Base-by-base conservation (phyloP, 2,113 vertebrate genomes). In the Podilymbus podiceps region DNA sequence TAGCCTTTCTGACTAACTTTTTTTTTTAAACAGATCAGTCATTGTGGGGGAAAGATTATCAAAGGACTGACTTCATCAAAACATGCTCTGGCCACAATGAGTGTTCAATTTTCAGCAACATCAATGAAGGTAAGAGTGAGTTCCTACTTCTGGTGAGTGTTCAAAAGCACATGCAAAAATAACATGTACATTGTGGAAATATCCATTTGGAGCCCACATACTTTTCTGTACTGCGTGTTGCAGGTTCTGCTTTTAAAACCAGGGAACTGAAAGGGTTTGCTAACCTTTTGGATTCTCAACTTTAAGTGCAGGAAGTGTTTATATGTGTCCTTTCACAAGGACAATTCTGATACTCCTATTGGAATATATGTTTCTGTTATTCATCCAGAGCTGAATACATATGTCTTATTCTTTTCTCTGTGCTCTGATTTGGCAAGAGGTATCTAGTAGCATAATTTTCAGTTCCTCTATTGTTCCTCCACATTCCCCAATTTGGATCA, bases 21-120 rank as follows among this genome's bases (percentile, higher is more conserved):
- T 22, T 30, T 40, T 93, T 83, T 28, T 74, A 13, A 97, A 80
- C 72, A 99, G 99, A 99, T 99, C 97, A 99, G 94, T 55, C 98
- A 99, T 79, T 99, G 99, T 98, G 98, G 98, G 75, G 98, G 99
- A 38, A 98, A 97, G 94, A 98, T 98, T 94, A 98, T 99, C 62
- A 97, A 56, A 69, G 99, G 99, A 21, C 95, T 99, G 91, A 98
- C 99, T 12, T 98, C 98, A 31, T 98, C 99, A 23, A 99, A 98
- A 88, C 97, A 98, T 8, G 98, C 98, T 25, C 95, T 99, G 97
- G 98, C 97, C 33, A 99, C 99, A 1, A 97, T 99, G 98, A 99
- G 97, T 20, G 71, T 99, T 90, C 98, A 98, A 78, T 98, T 97
- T 96, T 98, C 99, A 2, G 98, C 98, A 42, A 98, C 98, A 7